Base-by-base conservation (phyloP, 2,113 vertebrate species). In the Actenoides lindsayi region DNA sequence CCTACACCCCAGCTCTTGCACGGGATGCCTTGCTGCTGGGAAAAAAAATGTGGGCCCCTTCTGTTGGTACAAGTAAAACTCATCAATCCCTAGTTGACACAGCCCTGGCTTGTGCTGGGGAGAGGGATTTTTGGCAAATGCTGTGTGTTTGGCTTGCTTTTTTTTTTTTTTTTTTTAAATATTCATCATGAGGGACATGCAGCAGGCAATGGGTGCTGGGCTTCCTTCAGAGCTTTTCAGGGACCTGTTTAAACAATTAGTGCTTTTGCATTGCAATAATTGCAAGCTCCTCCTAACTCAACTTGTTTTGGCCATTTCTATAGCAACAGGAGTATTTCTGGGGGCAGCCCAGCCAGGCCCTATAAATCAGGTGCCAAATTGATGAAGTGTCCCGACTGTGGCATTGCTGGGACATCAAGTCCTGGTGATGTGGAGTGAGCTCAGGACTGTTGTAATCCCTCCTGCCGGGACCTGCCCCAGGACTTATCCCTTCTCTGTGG, bases 41-140 rank as follows among this genome's bases (percentile, higher is more conserved):
- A 37, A 37, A 41, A 41, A 65, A 20, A 46, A 8, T 1, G 0
- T 39, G 35, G 27, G 67, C 24, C 57, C 20, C 35, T 93, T 75
- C 62, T 68, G 37, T 19, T 60, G 53, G 50, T 65, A 46, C 46
- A n/a, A 63, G 37, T 53, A 42, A 69, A 87, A 80, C 20, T 57
- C 5, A 8, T 28, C 2, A 20, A 41, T 88, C 28, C 33, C 30
- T 35, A 16, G 53, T 28, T 1, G 0, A 15, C 0, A 0, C 13
- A 56, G 35, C 13, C 24, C 11, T 50, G 23, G 24, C 3, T 75
- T 90, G 59, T 42, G 25, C 7, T 62, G 54, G 18, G 48, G 18
- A 60, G 27, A 48, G 67, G 21, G 8, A n/a, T 9, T 75, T 84
- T 44, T 69, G 35, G 65, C 33, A 86, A 77, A 65, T 57, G 17